Base-by-base conservation (phyloP, 2,113 vertebrate species). In the Silurus glanis region DNA sequence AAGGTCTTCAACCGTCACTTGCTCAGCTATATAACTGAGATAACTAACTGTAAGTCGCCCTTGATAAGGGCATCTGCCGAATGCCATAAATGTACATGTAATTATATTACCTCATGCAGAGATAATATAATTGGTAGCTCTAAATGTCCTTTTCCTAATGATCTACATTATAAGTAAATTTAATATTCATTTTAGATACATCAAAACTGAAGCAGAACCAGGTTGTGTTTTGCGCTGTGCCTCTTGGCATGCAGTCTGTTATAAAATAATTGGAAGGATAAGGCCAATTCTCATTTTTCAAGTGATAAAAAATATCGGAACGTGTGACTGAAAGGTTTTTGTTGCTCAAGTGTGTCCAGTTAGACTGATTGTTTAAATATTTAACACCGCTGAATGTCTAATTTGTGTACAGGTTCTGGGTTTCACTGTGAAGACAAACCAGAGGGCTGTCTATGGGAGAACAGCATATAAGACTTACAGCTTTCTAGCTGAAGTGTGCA, bases 401-500 rank as follows among this genome's bases (percentile, higher is more conserved):
- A 13, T 69, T 4, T 45, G 16, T 28, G 28, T 71, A 8, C 45
- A 25, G 28, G 12, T 2, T 5, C 25, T 37, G 25, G 12, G 12
- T 67, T 67, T 28, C 1, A 1, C 66, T 67, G 67, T 45, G 13
- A 66, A 66, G 64, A 13, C 64, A 74, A 9, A 47, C 37, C 17
- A 45, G 28, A 45, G 67, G 17, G 14, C 28, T 69, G 67, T 16
- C 6, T 71, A 71, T 71, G 16, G 14, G 67, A 71, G 28, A 72
- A 47, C 45, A 45, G 14, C 14, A 23, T 80, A 61, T 80, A 85
- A 71, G 64, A 55, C 96, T 96, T 95, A 97, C 97, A 98, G 95
- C 96, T 98, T 93, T 98, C 97, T 86, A 98, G 95, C 94, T 98
- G 96, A 79, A 98, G 93, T 19, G 95, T 97, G 91, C 97, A 98